Conservation (phyloP, 1,140 invertebrate genomes). For the Bombus waltoni region DNA sequence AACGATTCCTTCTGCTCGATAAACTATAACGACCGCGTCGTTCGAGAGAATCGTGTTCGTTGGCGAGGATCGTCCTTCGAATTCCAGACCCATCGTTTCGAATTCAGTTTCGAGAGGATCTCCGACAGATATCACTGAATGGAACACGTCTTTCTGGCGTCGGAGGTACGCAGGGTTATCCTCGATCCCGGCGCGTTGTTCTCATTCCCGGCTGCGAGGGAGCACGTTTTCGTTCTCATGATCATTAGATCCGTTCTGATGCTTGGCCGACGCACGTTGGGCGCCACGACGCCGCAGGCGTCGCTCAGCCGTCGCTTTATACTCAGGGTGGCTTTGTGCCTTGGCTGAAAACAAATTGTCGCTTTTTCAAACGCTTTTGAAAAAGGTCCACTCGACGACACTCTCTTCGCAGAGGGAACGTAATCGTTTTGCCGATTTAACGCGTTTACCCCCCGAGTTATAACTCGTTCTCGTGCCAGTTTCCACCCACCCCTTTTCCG, state of each 20-base stretch:
- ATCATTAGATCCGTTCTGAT: conserved; percentile 93
- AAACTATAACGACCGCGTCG: not conserved
- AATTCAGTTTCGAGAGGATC: conserved; percentile 4
- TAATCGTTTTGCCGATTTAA: not conserved
- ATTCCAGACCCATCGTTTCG: conserved; percentile 34
- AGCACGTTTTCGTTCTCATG: conserved; percentile 91
- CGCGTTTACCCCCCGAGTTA: not conserved
- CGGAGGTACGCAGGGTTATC: conserved; percentile 70
- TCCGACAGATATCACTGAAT: conserved; percentile 73
- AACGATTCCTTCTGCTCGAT: not conserved
- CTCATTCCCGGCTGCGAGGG: conserved; percentile 84
- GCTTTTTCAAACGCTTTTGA: conserved; percentile 33
- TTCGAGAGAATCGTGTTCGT: not conserved
- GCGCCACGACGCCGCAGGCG: conserved; percentile 92
- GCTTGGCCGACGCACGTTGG: conserved; percentile 91
- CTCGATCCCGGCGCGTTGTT: conserved; percentile 75
- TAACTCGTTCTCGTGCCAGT: not conserved
- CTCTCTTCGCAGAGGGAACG: not conserved
- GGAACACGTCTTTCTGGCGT: conserved; percentile 71
- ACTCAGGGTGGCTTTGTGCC: conserved; percentile 89
- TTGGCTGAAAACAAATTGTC: conserved; percentile 83
- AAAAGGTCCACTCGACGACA: conserved; percentile 1
- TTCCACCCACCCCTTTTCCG: not conserved
- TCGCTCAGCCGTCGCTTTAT: conserved; percentile 91
- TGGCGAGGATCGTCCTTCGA: conserved; percentile 55